Evolutionary conservation across 2,797 vertebrate genomes (phyloP), one percentile per base, ranked within the genome.

Genomic region (Pempheris klunzingeri): DNA sequence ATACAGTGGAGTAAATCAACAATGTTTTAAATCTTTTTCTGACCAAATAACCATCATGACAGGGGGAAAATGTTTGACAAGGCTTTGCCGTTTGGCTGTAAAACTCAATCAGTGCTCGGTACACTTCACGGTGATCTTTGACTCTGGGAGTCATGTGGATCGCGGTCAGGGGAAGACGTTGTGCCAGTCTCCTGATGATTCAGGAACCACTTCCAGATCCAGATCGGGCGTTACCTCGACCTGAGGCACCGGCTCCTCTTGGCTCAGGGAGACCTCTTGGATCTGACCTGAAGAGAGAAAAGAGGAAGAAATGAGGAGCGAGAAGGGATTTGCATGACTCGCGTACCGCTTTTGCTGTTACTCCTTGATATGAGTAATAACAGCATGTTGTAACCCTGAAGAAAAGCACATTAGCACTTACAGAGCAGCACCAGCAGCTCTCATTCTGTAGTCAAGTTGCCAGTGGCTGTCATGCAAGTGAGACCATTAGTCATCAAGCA

Each of bases 121-220:
- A 13, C 44, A 34, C 38, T 52, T 26, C n/a, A 24, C 75, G 76
- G 53, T 30, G 72, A 62, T 54, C 22, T 50, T 8, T 17, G 60
- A 55, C 44, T 57, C 15, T 9, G 34, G 34, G 46, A 34, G 44
- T 30, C 1, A 11, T 46, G 50, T 32, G 22, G 50, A 18, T 6
- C 5, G 54, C 0, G 20, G 38, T 95, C 85, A 94, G 88, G 96
- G 94, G 91, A 99, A 99, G 88, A 97, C 97, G 10, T 91, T 96
- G 74, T 97, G 98, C 98, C 98, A 99, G 88, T 98, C 97, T 76
- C 90, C 95, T 0, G 96, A 88, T 0, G 97, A 87, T 83, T 97
- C 97, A 14, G 96, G 97, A 78, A 97, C 97, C 62, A 97, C 97
- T 78, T 97, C 97, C 84, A 99, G 95, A 86, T 96, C 96, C 15